phyloP scores from a whole-genome alignment of 2,113 vertebrate genomes.

The Rallus limicola region DNA sequence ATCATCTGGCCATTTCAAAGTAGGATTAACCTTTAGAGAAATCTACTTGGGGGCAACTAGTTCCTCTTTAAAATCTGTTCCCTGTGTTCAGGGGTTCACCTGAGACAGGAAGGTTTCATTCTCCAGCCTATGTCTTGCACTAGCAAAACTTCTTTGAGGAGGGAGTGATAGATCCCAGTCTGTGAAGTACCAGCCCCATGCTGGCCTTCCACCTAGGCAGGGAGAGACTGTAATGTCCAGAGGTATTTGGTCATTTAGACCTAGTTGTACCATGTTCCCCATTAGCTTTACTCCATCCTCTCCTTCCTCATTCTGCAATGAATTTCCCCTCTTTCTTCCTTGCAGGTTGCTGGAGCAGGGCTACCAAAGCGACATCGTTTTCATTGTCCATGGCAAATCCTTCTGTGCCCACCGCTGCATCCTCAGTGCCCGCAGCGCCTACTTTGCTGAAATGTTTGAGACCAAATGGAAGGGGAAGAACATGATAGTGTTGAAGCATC shows the following conservation, averaged over 20 bases:
- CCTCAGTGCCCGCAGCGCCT: constrained; percentile 88
- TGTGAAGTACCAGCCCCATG: background rate
- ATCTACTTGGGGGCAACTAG: background rate
- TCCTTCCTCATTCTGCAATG: background rate
- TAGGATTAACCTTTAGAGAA: background rate
- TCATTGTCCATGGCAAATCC: constrained; percentile 90
- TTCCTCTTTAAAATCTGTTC: background rate
- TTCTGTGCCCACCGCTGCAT: constrained; percentile 90
- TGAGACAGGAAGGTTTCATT: background rate
- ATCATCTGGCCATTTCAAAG: background rate
- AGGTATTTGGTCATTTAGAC: background rate
- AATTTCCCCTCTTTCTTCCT: background rate
- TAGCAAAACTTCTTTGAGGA: background rate
- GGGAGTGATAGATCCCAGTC: background rate
- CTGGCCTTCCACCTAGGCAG: background rate
- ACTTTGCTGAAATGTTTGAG: constrained; percentile 95
- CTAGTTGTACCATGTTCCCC: background rate
- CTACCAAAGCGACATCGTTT: constrained; percentile 87
- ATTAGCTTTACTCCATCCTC: background rate
- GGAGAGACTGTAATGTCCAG: background rate
- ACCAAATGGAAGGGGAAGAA: constrained; percentile 93
- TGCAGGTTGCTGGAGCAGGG: constrained; percentile 92
- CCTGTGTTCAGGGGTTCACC: background rate
- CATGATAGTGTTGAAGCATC: constrained; percentile 90
- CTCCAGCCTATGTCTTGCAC: background rate